phyloP scores from a whole-genome alignment of 2,113 vertebrate genomes.

The Shinisaurus crocodilurus region DNA sequence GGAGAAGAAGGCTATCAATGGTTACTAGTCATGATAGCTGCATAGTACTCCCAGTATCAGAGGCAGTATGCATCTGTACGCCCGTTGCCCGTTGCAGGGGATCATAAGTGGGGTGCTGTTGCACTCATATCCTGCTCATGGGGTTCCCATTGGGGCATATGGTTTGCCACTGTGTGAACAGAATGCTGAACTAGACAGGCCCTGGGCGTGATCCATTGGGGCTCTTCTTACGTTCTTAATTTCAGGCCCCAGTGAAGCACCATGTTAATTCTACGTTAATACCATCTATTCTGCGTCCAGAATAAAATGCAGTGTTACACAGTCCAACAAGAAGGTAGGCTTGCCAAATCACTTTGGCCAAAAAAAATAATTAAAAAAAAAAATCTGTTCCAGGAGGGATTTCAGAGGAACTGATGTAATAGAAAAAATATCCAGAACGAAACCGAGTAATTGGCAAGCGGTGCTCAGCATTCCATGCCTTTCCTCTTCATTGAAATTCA shows the following conservation, averaged over 20 bases:
- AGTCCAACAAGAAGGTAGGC: neutral
- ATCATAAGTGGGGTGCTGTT: too few relatives aligned
- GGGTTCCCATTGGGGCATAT: too few relatives aligned
- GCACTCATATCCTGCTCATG: too few relatives aligned
- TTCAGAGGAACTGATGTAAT: neutral
- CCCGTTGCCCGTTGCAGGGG: too few relatives aligned
- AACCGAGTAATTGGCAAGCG: neutral
- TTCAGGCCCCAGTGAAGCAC: neutral
- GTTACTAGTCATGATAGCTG: too few relatives aligned
- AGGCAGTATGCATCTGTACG: too few relatives aligned
- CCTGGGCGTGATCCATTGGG: too few relatives aligned
- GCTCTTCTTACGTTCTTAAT: too few relatives aligned
- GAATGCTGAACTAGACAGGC: too few relatives aligned
- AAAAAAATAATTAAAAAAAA: neutral
- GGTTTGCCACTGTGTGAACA: too few relatives aligned
- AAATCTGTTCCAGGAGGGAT: neutral
- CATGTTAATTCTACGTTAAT: neutral
- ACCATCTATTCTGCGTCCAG: neutral
- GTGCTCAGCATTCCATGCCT: neutral
- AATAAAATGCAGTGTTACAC: neutral
- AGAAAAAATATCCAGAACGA: neutral
- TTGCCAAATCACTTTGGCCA: neutral
- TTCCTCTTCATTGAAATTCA: neutral
- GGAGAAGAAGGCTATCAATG: too few relatives aligned
- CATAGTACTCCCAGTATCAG: too few relatives aligned